A percentile compares a stretch with the other conserved stretches of the same genome.
Evolutionary conservation across 2,888 invertebrate species (phyloP).

Genomic region (Trachelus troglodyta): DNA sequence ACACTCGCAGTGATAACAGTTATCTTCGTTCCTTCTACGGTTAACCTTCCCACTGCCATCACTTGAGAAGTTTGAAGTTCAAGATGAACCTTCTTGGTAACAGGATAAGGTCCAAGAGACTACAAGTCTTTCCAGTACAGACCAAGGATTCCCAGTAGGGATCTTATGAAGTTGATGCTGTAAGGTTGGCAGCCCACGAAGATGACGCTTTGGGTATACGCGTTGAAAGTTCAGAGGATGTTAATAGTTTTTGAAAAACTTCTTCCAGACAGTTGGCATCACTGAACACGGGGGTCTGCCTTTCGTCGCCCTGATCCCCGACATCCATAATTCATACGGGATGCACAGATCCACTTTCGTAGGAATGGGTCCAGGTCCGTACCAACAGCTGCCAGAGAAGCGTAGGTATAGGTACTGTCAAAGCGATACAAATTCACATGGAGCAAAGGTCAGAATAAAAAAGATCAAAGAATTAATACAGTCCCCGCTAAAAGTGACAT

Average conservation of each 20-base stretch:
- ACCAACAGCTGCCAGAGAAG: not conserved
- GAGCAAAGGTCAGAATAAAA: not conserved
- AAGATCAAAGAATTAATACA: not conserved
- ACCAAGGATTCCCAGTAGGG: not conserved
- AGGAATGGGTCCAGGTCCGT: not conserved
- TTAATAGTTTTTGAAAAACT: not conserved
- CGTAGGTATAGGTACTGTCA: not conserved
- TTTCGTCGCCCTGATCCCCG: not conserved
- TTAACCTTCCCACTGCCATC: not conserved
- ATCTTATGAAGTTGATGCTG: not conserved
- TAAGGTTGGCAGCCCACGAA: not conserved
- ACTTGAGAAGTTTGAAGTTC: not conserved
- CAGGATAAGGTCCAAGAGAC: not conserved
- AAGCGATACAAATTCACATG: not conserved
- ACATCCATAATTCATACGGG: not conserved
- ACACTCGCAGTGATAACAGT: slow-evolving; percentile 19
- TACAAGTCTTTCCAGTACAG: not conserved
- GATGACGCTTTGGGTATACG: not conserved
- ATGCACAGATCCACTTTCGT: not conserved
- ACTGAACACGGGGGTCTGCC: not conserved
- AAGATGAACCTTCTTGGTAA: not conserved
- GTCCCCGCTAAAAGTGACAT: not conserved
- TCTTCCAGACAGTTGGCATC: not conserved
- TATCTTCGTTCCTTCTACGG: slow-evolving; percentile 18
- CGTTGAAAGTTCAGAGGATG: not conserved